Evolutionary conservation across 1,140 invertebrate genomes (phyloP), one percentile per base, ranked within the genome.

Genomic region (Lordiphosa collinella): DNA sequence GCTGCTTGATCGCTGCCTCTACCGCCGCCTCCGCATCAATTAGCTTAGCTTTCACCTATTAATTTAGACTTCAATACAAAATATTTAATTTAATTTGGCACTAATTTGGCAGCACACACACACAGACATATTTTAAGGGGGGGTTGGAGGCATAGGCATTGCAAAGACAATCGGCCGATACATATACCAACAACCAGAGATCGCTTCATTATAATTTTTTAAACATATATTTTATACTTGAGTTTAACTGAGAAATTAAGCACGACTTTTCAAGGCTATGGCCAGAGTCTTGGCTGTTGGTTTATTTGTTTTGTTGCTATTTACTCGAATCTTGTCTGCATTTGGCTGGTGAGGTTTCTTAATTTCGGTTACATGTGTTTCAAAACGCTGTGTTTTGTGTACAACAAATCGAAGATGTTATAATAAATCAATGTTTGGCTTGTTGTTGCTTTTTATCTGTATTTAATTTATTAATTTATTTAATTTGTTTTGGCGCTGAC

Each of bases 141-240:
- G 5, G 22, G 22, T 25, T 25, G 22, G 22, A 25, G 22, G 22
- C 13, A n/a, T n/a, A 54, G 56, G 34, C 47, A 40, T 37, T 41
- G 29, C 11, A 55, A 55, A 65, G 48, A 63, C 64, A 67, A 67
- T 63, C 59, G 64, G 36, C n/a, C 18, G 59, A 68, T 63, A 18
- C 18, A 18, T 18, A 18, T 18, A 18, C 18, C 18, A 18, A 18
- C 4, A 46, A 50, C 51, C 53, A 34, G 38, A 57, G 55, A 56
- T 57, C 46, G 56, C 71, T 71, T 80, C 51, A 80, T 80, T 80
- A 82, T 75, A 82, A 82, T 84, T 71, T 76, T 64, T 67, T 50
- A 71, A 76, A 61, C 66, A 82, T 82, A 84, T 76, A 76, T 84
- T 76, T 84, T 58, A 68, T 82, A 70, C 67, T 80, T 82, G 78